Evolutionary conservation across 2,888 invertebrate genomes (phyloP).

Genomic region (Platynereis dumerilii): DNA sequence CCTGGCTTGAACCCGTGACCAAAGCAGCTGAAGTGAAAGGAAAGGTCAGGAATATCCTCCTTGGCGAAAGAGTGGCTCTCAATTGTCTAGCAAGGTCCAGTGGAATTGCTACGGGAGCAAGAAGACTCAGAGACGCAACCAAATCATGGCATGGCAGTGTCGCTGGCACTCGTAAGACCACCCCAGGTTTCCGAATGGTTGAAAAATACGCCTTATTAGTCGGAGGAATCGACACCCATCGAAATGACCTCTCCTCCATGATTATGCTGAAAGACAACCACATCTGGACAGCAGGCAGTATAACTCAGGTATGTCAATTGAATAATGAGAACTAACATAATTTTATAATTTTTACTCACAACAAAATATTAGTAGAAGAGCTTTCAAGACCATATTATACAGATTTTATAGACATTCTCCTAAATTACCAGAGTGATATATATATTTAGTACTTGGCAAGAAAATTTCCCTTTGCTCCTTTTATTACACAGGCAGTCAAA

Average conservation of each 20-base stretch:
- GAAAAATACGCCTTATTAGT: constrained; percentile 65
- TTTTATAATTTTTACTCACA: no score
- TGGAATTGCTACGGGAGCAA: constrained; percentile 62
- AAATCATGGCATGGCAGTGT: constrained; percentile 60
- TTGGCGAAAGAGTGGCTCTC: constrained; percentile 63
- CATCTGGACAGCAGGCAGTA: constrained; percentile 61
- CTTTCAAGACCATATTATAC: neutral
- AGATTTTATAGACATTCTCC: neutral
- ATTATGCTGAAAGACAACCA: constrained; percentile 66
- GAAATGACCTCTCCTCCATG: constrained; percentile 64
- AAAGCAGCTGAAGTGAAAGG: constrained; percentile 59
- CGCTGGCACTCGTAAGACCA: constrained; percentile 65
- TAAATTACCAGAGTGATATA: no score
- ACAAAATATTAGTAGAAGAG: no score
- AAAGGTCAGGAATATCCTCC: constrained; percentile 56
- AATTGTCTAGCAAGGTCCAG: constrained; percentile 63
- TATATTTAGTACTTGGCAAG: no score
- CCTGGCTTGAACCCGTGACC: constrained; percentile 39
- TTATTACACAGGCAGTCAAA: constrained; percentile 57
- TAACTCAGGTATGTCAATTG: constrained; percentile 54
- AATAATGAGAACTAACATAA: no score
- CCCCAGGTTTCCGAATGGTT: constrained; percentile 65
- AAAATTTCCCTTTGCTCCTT: no score
- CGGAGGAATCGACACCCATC: constrained; percentile 62
- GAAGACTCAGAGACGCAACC: constrained; percentile 43